These are phyloP conservation scores for Champsocephalus esox DNA, from an alignment of 2,797 vertebrate genomes.

Conservation along the genomic window DNA sequence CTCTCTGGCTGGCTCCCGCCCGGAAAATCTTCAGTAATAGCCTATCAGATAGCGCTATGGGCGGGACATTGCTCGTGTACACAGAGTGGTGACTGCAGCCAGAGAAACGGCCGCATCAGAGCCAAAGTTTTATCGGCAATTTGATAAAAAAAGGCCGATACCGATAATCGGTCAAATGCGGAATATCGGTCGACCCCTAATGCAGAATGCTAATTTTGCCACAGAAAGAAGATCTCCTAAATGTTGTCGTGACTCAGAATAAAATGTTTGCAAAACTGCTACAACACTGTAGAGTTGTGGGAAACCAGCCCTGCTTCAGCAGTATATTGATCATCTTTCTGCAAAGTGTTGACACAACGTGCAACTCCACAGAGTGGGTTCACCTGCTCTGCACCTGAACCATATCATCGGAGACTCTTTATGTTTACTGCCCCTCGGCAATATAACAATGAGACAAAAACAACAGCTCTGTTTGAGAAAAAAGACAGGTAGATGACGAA, in stretches of 20 bases:
- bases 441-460: conserved; percentile 59
- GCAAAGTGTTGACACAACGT: conserved; percentile 75
- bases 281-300: conserved; percentile 31
- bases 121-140: no score
- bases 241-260: conserved; percentile 60
- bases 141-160: no score
- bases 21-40: no score
- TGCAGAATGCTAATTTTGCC: conserved; percentile 42
- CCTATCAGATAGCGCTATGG: no score
- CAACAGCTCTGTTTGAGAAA: conserved; percentile 22
- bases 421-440: conserved; percentile 79
- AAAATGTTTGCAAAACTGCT: conserved; percentile 37
- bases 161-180: no score
- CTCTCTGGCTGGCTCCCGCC: no score
- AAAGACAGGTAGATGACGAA: neutral
- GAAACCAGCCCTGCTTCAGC: conserved; percentile 55
- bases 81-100: no score
- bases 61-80: no score
- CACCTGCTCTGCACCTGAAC: conserved; percentile 71
- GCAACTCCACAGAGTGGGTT: conserved; percentile 71
- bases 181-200: no score
- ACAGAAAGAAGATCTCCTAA: conserved; percentile 35
- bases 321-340: conserved; percentile 80
- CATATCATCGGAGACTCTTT: conserved; percentile 70
- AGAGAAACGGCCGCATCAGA: no score